A percentile compares a stretch with the other conserved stretches of the same genome.
Evolutionary conservation across 2,888 invertebrate species (phyloP).

Genomic region (Patella depressa): DNA sequence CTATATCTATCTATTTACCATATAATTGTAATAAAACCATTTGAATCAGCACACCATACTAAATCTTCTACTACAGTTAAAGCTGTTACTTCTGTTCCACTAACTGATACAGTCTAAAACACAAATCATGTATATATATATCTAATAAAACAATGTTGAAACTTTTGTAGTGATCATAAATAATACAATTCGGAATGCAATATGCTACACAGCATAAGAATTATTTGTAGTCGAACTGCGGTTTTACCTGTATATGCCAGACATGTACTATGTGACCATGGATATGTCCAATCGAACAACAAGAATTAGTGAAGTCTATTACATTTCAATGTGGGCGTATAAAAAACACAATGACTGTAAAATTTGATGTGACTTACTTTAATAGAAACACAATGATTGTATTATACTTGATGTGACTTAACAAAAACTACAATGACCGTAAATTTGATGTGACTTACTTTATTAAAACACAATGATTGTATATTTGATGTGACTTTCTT

Average conservation of each 20-base stretch:
- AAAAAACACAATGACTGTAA: too few relatives aligned
- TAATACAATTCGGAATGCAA: background rate
- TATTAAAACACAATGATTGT: slow-evolving; percentile 31
- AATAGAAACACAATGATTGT: slow-evolving; percentile 20
- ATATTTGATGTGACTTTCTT: background rate
- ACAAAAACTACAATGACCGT: too few relatives aligned
- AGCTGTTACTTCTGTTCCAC: slow-evolving; percentile 71
- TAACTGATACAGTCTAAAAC: slow-evolving; percentile 53
- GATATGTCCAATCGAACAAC: too few relatives aligned
- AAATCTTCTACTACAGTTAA: slow-evolving; percentile 81
- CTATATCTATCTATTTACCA: slow-evolving; percentile 71
- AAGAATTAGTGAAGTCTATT: too few relatives aligned
- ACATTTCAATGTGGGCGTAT: too few relatives aligned
- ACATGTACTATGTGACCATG: too few relatives aligned
- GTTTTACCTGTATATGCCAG: too few relatives aligned
- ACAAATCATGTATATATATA: background rate
- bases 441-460: slow-evolving; percentile 25
- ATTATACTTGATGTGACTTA: too few relatives aligned
- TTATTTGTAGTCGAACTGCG: too few relatives aligned
- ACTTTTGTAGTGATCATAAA: slow-evolving; percentile 3
- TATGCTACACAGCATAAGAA: too few relatives aligned
- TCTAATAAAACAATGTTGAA: background rate
- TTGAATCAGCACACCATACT: slow-evolving; percentile 91
- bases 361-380: slow-evolving; percentile 26
- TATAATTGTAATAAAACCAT: slow-evolving; percentile 88